Base-by-base conservation (phyloP, 1,140 invertebrate species). In the Bombus pascuorum region DNA sequence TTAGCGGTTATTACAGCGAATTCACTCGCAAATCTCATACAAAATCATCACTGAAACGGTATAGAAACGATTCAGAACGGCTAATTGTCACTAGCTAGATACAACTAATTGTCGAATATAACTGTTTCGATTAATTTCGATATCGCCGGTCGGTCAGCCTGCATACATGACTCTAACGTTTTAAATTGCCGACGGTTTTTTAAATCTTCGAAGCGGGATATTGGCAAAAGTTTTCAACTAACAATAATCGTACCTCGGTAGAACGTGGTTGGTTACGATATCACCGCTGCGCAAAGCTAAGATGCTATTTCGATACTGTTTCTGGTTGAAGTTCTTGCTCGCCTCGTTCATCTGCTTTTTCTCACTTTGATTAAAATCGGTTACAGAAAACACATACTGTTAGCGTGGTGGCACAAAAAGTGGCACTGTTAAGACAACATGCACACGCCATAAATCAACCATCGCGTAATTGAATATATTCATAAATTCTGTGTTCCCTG, bases 381-480 rank as follows among this genome's bases (percentile, higher is more conserved):
- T 62, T 62, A n/a, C 59, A 62, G 59, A 62, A 62, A 62, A 62
- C 59, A 62, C 59, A 62, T 62, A 62, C 59, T 62, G 59, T 62
- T 62, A 62, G 59, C 59, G 28, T 12, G 1, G 28, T 28, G 59
- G 28, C 28, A n/a, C 28, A 62, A 72, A 71, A 72, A 72, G 34
- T 39, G 12, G 37, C 39, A 44, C 13, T 32, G 72, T 25, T 53
- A 53, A 74, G 39, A 53, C 72, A 74, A 53, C 72, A 25, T n/a
- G 73, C 73, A 18, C 44, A 18, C 42, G 39, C 22, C 44, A 34
- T 75, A 75, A 75, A 75, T 75, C 73, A 75, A 75, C 15, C 44
- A 75, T 34, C 22, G 44, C 44, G 73, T 75, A 75, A 75, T 75
- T 75, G 73, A 75, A 75, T 57, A 57, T 75, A 75, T 75, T 75